phyloP scores from a whole-genome alignment of 2,888 invertebrate genomes.

The Drosophila paramelanica region DNA sequence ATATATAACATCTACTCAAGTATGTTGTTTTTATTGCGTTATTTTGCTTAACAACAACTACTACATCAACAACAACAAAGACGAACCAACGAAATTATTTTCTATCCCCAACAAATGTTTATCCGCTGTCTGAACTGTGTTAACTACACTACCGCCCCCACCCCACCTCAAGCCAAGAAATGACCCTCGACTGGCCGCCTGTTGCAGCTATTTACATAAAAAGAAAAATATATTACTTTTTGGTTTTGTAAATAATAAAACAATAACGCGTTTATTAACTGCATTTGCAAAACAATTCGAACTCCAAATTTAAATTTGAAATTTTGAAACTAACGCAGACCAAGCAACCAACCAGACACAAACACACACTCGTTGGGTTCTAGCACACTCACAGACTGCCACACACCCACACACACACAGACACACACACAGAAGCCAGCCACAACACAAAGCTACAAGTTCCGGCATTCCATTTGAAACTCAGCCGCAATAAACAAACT shows the following conservation, averaged over 20 bases:
- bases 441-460: slow-evolving; percentile 21
- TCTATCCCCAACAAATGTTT: slow-evolving; percentile 8
- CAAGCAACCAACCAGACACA: slow-evolving; percentile 48
- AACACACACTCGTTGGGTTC: slow-evolving; percentile 50
- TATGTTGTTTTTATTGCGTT: slow-evolving; percentile 71
- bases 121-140: slow-evolving; percentile 18
- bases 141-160: not conserved
- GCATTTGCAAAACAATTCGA: slow-evolving; percentile 26
- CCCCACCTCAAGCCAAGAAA: not conserved
- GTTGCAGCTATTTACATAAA: slow-evolving; percentile 36
- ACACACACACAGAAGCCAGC: slow-evolving; percentile 10
- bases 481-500: slow-evolving; percentile 31
- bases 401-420: slow-evolving; percentile 26
- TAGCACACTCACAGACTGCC: slow-evolving; percentile 35
- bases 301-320: slow-evolving; percentile 44
- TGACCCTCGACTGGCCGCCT: slow-evolving; percentile 47
- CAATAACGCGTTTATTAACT: not conserved
- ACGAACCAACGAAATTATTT: slow-evolving; percentile 1
- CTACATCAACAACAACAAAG: slow-evolving; percentile 21
- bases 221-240: slow-evolving; percentile 81
- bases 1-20: slow-evolving; percentile 48
- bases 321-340: slow-evolving; percentile 53
- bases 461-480: slow-evolving; percentile 39
- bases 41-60: slow-evolving; percentile 58
- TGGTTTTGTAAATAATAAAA: slow-evolving; percentile 74